Conservation (phyloP, 2,113 vertebrate genomes). For the Oreochromis niloticus region DNA sequence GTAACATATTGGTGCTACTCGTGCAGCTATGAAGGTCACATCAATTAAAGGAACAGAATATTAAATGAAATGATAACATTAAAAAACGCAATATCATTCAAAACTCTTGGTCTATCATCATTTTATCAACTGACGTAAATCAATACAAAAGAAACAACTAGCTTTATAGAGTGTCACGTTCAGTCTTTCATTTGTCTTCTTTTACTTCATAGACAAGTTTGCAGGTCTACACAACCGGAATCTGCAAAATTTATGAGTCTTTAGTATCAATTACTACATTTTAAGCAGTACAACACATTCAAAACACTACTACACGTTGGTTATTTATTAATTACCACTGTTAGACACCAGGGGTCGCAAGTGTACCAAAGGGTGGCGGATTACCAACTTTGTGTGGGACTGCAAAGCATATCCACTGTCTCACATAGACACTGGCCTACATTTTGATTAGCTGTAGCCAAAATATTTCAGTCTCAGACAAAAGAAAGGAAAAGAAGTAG, state of each 20-base stretch:
- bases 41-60: background rate
- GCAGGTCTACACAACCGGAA: background rate
- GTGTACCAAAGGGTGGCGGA: background rate
- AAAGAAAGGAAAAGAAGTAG: background rate
- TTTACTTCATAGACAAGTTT: background rate
- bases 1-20: background rate
- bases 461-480: background rate
- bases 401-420: background rate
- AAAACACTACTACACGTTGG: background rate
- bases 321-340: background rate
- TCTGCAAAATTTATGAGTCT: background rate
- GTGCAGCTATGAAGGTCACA: background rate
- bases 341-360: slow-evolving; percentile 50
- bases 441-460: background rate
- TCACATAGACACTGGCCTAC: background rate
- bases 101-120: background rate
- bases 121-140: background rate
- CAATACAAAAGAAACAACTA: background rate
- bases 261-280: background rate
- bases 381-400: background rate
- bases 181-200: background rate
- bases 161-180: background rate
- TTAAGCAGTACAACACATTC: background rate
- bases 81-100: background rate
- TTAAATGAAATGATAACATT: background rate